Evolutionary conservation across 2,113 vertebrate species (phyloP), one percentile per base, ranked within the genome.

Genomic region (Amia ocellicauda): DNA sequence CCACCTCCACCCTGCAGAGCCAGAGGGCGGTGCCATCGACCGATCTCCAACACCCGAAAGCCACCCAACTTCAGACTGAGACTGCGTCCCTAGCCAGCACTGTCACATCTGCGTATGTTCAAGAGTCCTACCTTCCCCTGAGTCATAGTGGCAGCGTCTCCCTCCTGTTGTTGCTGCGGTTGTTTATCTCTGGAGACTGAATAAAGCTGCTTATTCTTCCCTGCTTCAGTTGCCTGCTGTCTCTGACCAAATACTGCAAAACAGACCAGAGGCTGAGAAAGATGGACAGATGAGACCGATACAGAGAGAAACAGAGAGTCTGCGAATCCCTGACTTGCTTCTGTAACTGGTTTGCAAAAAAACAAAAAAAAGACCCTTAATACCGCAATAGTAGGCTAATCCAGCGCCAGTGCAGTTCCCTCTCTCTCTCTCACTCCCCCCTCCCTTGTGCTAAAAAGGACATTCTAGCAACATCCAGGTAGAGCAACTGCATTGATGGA

Each of bases 61-160:
- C n/a, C n/a, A n/a, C n/a, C n/a, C n/a, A n/a, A n/a, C n/a, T n/a
- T n/a, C n/a, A n/a, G n/a, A n/a, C n/a, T n/a, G n/a, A n/a, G n/a
- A 23, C 1, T 1, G 7, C n/a, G 14, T 47, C n/a, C 43, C 43
- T 7, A 7, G 31, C 31, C 31, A 36, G 31, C 31, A 36, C 31
- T 36, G n/a, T n/a, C n/a, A n/a, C n/a, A n/a, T n/a, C n/a, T n/a
- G n/a, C n/a, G n/a, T n/a, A n/a, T n/a, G n/a, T n/a, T n/a, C n/a
- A n/a, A 69, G 57, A 63, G 13, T 63, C 77, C 72, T 93, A 96
- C 94, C 95, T 96, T 96, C 70, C 92, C 92, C 82, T 94, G 91
- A 64, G 92, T 97, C 95, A 98, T 98, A 83, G 62, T 89, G 85
- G 40, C 51, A 9, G 42, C 4, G 14, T 47, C 24, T 42, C 53